A percentile compares a stretch with the other conserved stretches of the same genome.
Conservation (phyloP, 2,797 vertebrate genomes). For the Hyperoplus lanceolatus region DNA sequence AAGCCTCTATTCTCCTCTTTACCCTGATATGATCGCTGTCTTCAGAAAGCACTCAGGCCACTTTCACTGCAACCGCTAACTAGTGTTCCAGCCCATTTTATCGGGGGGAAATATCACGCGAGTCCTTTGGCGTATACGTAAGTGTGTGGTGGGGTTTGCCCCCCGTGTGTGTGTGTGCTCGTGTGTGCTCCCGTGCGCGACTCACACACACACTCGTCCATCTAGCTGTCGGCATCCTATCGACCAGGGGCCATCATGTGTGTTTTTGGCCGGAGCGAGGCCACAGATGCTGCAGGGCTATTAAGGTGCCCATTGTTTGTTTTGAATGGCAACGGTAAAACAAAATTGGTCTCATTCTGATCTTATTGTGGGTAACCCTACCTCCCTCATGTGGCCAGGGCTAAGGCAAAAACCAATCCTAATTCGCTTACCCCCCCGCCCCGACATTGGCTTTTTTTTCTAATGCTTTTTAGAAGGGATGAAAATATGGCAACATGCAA, state of each 20-base stretch:
- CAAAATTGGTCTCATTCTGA: slow-evolving; percentile 89
- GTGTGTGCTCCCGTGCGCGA: slow-evolving; percentile 35
- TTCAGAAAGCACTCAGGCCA: slow-evolving; percentile 83
- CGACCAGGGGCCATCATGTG: slow-evolving; percentile 84
- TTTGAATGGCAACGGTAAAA: slow-evolving; percentile 89
- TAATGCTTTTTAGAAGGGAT: slow-evolving; percentile 88
- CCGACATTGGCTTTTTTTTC: slow-evolving; percentile 84
- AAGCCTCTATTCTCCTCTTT: slow-evolving; percentile 76
- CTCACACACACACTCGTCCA: slow-evolving; percentile 66
- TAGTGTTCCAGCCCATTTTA: slow-evolving; percentile 82
- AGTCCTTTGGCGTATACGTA: slow-evolving; percentile 40
- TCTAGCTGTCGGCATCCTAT: slow-evolving; percentile 84
- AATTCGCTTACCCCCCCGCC: slow-evolving; percentile 86
- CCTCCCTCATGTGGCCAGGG: slow-evolving; percentile 83
- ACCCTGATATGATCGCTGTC: slow-evolving; percentile 85
- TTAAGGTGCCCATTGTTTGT: slow-evolving; percentile 90
- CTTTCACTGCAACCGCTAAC: slow-evolving; percentile 84
- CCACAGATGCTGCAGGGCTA: slow-evolving; percentile 88
- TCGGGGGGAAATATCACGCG: slow-evolving; percentile 61
- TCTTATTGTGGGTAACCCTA: slow-evolving; percentile 91
- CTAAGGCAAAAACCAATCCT: slow-evolving; percentile 87
- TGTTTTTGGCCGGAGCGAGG: slow-evolving; percentile 79
- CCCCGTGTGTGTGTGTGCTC: slow-evolving; percentile 27
- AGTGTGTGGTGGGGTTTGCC: slow-evolving; percentile 44
- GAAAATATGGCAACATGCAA: slow-evolving; percentile 87